phyloP scores from a whole-genome alignment of 2,888 invertebrate species.

The Diarsia mendica region DNA sequence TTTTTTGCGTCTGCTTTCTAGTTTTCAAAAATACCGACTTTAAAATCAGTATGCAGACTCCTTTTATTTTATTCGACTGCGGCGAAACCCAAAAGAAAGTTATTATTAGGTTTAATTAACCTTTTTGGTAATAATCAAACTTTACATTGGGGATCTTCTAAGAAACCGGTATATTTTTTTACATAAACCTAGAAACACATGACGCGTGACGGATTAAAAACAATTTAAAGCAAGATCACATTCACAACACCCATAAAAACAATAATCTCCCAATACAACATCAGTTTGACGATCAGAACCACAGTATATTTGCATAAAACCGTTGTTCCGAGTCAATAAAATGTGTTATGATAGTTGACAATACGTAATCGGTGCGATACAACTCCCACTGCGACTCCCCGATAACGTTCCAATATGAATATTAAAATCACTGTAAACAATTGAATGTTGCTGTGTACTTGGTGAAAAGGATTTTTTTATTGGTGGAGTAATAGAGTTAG shows the following conservation, averaged over 20 bases:
- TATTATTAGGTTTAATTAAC: no score
- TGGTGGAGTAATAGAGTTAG: not conserved
- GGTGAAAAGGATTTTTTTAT: not conserved
- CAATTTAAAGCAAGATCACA: no score
- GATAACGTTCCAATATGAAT: slow-evolving; percentile 52
- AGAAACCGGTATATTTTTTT: no score
- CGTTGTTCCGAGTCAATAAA: slow-evolving; percentile 57
- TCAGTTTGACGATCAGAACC: not conserved
- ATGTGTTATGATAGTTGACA: slow-evolving; percentile 44
- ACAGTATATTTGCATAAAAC: slow-evolving; percentile 49
- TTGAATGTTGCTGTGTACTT: slow-evolving; percentile 29
- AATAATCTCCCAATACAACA: slow-evolving; percentile 27
- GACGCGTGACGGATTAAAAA: no score
- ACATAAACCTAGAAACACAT: no score
- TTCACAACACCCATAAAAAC: slow-evolving; percentile 13
- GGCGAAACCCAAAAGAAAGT: no score
- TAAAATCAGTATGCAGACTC: no score
- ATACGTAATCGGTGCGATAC: slow-evolving; percentile 41
- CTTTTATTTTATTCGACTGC: no score
- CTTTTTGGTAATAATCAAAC: not conserved
- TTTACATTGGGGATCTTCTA: no score
- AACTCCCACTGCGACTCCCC: slow-evolving; percentile 37
- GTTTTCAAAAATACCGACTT: no score
- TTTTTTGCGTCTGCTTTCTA: no score
- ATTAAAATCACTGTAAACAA: slow-evolving; percentile 51